Evolutionary conservation across 2,888 invertebrate species (phyloP).

Genomic region (Entomobrya proxima): DNA sequence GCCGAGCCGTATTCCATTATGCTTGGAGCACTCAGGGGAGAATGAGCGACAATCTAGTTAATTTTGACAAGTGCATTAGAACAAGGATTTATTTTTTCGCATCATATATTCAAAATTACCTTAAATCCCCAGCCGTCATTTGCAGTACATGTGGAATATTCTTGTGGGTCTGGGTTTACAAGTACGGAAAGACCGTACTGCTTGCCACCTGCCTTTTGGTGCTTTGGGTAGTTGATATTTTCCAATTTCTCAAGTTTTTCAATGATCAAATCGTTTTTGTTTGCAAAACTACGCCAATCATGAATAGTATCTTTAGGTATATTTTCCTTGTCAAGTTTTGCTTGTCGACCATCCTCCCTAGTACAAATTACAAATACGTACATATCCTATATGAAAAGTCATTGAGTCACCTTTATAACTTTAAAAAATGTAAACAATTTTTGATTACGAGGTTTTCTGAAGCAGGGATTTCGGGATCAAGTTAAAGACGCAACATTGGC

Average conservation of each 20-base stretch:
- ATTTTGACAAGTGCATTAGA: neutral
- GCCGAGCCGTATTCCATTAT: conserved; percentile 33
- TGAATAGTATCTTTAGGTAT: neutral
- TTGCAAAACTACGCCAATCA: conserved; percentile 33
- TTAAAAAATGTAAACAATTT: neutral
- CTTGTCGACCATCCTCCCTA: neutral
- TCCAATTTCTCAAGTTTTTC: neutral
- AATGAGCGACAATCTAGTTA: conserved; percentile 48
- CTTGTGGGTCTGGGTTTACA: conserved; percentile 25
- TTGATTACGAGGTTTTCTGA: conserved; percentile 15
- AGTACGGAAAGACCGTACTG: conserved; percentile 39
- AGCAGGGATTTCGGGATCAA: conserved; percentile 37
- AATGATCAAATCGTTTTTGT: neutral
- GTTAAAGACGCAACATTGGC: conserved; percentile 41
- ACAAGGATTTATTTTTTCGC: neutral
- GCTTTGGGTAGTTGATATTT: neutral
- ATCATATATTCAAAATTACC: no score
- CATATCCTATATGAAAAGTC: no score
- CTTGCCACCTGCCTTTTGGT: conserved; percentile 45
- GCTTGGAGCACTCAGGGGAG: conserved; percentile 43
- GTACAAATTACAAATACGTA: neutral
- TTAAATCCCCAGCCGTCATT: conserved; percentile 46
- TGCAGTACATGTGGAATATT: conserved; percentile 45
- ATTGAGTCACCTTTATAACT: neutral
- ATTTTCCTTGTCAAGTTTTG: neutral